Evolutionary conservation across 2,113 vertebrate species (phyloP).

Genomic region (Montifringilla adamsi): DNA sequence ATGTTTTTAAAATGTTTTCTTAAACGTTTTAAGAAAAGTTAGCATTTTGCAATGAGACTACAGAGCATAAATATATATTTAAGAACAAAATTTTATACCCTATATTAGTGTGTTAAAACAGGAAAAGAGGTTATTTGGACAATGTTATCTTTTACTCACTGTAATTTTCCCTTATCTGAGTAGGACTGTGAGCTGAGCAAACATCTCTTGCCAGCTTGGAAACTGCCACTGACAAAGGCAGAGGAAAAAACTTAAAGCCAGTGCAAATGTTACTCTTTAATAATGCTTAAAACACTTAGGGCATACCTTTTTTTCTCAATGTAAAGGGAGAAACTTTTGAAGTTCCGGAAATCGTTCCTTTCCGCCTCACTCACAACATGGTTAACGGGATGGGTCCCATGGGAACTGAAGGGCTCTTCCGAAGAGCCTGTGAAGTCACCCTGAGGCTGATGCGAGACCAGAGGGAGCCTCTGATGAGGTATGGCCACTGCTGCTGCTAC

Average conservation of each 20-base stretch:
- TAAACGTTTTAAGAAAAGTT: not conserved
- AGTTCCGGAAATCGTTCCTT: slow-evolving; percentile 95
- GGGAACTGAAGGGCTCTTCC: slow-evolving; percentile 96
- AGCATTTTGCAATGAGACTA: not conserved
- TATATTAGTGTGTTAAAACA: not conserved
- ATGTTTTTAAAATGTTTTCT: not conserved
- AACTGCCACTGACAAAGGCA: not conserved
- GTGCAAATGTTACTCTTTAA: not conserved
- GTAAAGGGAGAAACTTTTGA: slow-evolving; percentile 96
- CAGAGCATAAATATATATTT: not conserved
- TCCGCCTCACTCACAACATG: slow-evolving; percentile 98
- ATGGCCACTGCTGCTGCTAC: not conserved
- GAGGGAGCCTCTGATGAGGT: slow-evolving; percentile 96
- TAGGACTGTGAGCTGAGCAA: not conserved
- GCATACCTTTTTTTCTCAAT: not conserved
- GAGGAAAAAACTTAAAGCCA: not conserved
- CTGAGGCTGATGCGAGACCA: slow-evolving; percentile 94
- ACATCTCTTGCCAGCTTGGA: not conserved
- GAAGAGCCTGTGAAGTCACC: slow-evolving; percentile 96
- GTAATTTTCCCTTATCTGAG: not conserved
- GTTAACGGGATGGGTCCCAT: slow-evolving; percentile 97
- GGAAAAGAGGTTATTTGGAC: not conserved
- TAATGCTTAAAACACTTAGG: not conserved
- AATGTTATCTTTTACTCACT: not conserved
- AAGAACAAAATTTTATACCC: not conserved